Percentiles rank a stretch among this genome's conserved stretches.
phyloP scores from a whole-genome alignment of 2,797 vertebrate genomes.

The Protonibea diacanthus region DNA sequence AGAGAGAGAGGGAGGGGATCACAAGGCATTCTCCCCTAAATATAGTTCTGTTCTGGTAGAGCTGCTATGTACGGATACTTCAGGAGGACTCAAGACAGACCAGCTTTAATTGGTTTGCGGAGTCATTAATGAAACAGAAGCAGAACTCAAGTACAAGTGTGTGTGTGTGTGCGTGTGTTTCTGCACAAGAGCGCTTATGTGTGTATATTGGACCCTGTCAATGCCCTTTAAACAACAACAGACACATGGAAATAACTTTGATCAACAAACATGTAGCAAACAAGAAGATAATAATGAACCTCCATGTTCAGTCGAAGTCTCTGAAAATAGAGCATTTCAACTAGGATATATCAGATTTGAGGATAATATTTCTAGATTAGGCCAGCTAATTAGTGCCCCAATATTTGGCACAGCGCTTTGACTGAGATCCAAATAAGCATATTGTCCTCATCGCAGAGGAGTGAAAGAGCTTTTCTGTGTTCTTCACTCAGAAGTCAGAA shows the following conservation, averaged over 20 bases:
- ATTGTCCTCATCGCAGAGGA: slow-evolving; percentile 74
- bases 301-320: slow-evolving; percentile 75
- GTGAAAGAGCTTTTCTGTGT: slow-evolving; percentile 66
- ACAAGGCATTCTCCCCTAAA: slow-evolving; percentile 71
- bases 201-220: slow-evolving; percentile 72
- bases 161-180: slow-evolving; percentile 41
- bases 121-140: slow-evolving; percentile 78
- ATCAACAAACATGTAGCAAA: slow-evolving; percentile 84
- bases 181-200: slow-evolving; percentile 22
- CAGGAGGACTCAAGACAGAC: slow-evolving; percentile 68
- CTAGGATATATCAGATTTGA: slow-evolving; percentile 76
- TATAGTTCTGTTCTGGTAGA: slow-evolving; percentile 71
- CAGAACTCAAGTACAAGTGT: slow-evolving; percentile 46
- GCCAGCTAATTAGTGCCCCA: slow-evolving; percentile 80
- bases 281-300: slow-evolving; percentile 81
- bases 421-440: slow-evolving; percentile 79
- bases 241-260: slow-evolving; percentile 76
- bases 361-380: slow-evolving; percentile 79
- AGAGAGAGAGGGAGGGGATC: slow-evolving; percentile 27
- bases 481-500: slow-evolving; percentile 67
- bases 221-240: slow-evolving; percentile 81
- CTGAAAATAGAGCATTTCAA: slow-evolving; percentile 82
- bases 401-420: slow-evolving; percentile 73
- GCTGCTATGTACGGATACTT: slow-evolving; percentile 62
- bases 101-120: slow-evolving; percentile 77